Evolutionary conservation across 2,113 vertebrate genomes (phyloP), one percentile per base, ranked within the genome.

Genomic region (Eublepharis macularius): DNA sequence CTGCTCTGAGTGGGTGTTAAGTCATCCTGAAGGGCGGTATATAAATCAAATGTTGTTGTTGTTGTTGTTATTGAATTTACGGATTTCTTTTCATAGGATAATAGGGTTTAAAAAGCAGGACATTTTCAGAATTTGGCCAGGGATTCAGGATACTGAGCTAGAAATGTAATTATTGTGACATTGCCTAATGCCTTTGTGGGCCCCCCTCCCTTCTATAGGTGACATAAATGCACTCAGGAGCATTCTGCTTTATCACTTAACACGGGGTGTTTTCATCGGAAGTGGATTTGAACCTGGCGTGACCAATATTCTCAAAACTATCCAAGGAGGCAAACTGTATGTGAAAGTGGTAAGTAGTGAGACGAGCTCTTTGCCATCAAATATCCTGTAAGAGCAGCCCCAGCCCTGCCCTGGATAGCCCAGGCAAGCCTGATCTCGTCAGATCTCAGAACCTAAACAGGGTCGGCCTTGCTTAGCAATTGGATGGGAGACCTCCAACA

Each of bases 211-310:
- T n/a, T 19, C 14, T 1, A 26, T 74, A 99, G 99, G 96, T 73
- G 96, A 99, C 91, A 94, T 95, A 79, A 98, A 98, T 86, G 98
- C 97, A 80, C 98, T 99, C 76, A 96, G 95, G 91, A 98, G 97
- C 54, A 98, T 99, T 90, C 97, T 99, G 73, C 96, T 99, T 70
- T 99, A 99, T 92, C 99, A 99, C 91, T 86, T 99, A 87, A 98
- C 90, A 51, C 97, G 96, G 54, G 98, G 98, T 45, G 80, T 98
- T 91, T 97, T 97, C 93, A 98, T 99, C 43, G 98, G 98, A 39
- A 98, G 96, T 17, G 99, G 98, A 68, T 94, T 99, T 95, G 99
- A 99, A 91, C 86, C 94, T n/a, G 96, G 97, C 13, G 98, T 99
- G 78, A 99, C 98, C 75, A 99, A 99, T 89, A 97, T 99, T 82